phyloP scores from a whole-genome alignment of 2,888 invertebrate genomes.

The Acrobasis repandana region DNA sequence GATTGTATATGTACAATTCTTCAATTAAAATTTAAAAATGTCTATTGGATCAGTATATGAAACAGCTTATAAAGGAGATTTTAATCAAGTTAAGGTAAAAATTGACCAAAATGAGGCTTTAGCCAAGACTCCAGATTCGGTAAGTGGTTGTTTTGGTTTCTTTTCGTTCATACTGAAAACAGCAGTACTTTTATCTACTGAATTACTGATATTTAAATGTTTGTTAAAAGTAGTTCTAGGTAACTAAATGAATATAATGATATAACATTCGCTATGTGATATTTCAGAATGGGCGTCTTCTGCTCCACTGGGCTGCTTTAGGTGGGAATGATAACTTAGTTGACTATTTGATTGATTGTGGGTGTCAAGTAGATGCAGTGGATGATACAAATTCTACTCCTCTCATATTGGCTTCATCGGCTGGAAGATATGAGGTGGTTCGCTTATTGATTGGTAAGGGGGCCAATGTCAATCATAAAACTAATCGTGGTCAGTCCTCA shows the following conservation, averaged over 20 bases:
- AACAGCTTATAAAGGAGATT: constrained; percentile 88
- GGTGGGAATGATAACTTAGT: constrained; percentile 90
- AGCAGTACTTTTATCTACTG: no score
- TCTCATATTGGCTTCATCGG: constrained; percentile 90
- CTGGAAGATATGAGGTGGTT: constrained; percentile 87
- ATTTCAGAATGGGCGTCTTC: constrained; percentile 86
- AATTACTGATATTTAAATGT: no score
- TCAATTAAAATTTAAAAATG: constrained; percentile 47
- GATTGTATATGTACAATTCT: no score
- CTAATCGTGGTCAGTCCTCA: constrained; percentile 89
- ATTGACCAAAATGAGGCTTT: constrained; percentile 78
- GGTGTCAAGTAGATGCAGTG: constrained; percentile 85
- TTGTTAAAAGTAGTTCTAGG: no score
- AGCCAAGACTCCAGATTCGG: constrained; percentile 56
- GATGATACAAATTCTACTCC: constrained; percentile 92
- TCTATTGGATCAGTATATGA: constrained; percentile 82
- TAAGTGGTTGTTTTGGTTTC: constrained; percentile 36
- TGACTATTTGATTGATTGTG: constrained; percentile 85
- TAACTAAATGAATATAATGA: no score
- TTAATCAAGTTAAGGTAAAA: constrained; percentile 84
- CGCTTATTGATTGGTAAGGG: constrained; percentile 85
- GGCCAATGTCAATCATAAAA: constrained; percentile 88
- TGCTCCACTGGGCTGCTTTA: constrained; percentile 91
- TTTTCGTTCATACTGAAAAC: background rate
- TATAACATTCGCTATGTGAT: no score